Percentiles rank a stretch among this genome's conserved stretches.
Conservation (phyloP, 2,888 invertebrate species). For the Yponomeuta evonymella region DNA sequence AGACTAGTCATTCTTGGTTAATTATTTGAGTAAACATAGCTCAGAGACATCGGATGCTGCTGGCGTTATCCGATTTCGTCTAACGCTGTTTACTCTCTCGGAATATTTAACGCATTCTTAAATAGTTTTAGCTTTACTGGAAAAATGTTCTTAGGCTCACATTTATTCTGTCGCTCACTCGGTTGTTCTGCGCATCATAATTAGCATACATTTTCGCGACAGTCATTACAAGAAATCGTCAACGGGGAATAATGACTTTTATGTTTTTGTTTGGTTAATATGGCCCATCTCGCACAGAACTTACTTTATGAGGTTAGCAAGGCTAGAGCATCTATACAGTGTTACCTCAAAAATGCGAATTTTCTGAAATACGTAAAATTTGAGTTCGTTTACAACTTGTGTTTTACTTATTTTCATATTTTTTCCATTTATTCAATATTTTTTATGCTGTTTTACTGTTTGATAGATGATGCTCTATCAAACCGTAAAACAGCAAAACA, state of each 20-base stretch:
- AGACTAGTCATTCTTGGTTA: conserved; percentile 43
- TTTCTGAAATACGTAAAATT: too few relatives aligned
- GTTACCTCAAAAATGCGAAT: too few relatives aligned
- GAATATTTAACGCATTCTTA: conserved; percentile 25
- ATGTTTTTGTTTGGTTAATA: conserved; percentile 6
- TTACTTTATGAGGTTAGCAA: neutral
- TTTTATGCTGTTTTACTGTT: too few relatives aligned
- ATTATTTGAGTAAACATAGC: conserved; percentile 51
- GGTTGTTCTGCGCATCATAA: conserved; percentile 27
- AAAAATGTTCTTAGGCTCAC: conserved; percentile 1
- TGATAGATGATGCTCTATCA: too few relatives aligned
- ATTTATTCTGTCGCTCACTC: conserved; percentile 2
- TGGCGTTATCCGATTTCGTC: conserved; percentile 42
- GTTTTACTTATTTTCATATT: too few relatives aligned
- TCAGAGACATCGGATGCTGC: conserved; percentile 46
- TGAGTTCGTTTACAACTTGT: too few relatives aligned
- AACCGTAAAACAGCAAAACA: too few relatives aligned
- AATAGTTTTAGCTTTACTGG: neutral
- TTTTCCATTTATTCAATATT: too few relatives aligned
- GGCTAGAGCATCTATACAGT: neutral
- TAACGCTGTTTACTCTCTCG: conserved; percentile 23
- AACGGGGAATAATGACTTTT: neutral
- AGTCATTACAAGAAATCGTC: conserved; percentile 37
- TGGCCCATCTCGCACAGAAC: neutral
- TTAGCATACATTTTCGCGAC: conserved; percentile 60